Base-by-base conservation (phyloP, 1,140 invertebrate species). In the Cydia fagiglandana region DNA sequence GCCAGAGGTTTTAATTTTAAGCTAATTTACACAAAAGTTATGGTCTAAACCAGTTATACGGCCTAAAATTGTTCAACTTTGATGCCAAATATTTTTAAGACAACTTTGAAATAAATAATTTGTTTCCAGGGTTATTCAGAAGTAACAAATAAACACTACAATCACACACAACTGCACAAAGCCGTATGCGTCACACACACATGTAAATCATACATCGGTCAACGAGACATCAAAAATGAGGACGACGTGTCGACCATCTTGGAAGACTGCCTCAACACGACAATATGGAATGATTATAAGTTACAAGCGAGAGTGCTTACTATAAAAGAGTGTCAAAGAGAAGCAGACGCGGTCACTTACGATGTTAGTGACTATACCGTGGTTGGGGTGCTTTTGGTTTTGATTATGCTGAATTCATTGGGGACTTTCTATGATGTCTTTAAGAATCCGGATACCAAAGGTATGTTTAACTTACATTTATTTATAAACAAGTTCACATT, bases 81-180 rank as follows among this genome's bases (percentile, higher is more conserved):
- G n/a, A n/a, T n/a, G n/a, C n/a, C n/a, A n/a, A n/a, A n/a, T n/a
- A n/a, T n/a, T n/a, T n/a, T n/a, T n/a, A n/a, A n/a, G n/a, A n/a
- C n/a, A n/a, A n/a, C n/a, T n/a, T n/a, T n/a, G n/a, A n/a, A n/a
- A n/a, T n/a, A n/a, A n/a, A n/a, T n/a, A n/a, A n/a, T n/a, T n/a
- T 45, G 10, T 53, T 53, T 53, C 3, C 80, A 93, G 92, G 84
- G 81, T 73, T 89, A 93, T 34, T 93, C 92, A n/a, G 79, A 77
- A 9, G 77, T 93, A 76, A 85, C 75, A 2, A 84, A 88, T 15
- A 93, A 94, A 80, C 89, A 93, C 64, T 94, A 86, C 78, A 91
- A 93, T 12, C 94, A 94, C 80, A 94, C 94, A 82, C 89, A 87
- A 77, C 78, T 94, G 20, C 92, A 94, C 30, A 82, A 93, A 80